Percentiles rank a stretch among this genome's conserved stretches.
Conservation (phyloP, 2,888 invertebrate genomes). For the Caenorhabditis sinica region DNA sequence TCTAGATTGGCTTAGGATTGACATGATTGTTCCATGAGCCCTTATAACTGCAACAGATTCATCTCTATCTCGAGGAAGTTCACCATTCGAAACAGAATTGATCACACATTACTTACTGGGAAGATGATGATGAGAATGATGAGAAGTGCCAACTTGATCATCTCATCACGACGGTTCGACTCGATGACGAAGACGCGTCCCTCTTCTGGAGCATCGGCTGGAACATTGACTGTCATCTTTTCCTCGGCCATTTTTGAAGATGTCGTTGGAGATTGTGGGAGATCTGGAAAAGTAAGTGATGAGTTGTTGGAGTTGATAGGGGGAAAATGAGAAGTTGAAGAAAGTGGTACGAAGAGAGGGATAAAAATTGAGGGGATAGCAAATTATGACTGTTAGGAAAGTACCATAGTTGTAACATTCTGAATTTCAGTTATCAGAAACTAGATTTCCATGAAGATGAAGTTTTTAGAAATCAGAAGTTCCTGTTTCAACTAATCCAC, state of each 20-base stretch:
- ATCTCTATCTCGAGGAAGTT: no score
- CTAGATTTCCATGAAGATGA: neutral
- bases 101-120: constrained; percentile 68
- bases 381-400: no score
- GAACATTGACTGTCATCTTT: constrained; percentile 54
- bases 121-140: constrained; percentile 75
- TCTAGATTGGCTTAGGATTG: no score
- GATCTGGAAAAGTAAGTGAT: no score
- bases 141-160: constrained; percentile 72
- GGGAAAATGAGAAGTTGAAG: neutral
- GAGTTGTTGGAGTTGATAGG: no score
- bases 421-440: neutral
- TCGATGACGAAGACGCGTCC: constrained; percentile 76
- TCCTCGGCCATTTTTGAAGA: constrained; percentile 62
- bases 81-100: no score
- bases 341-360: neutral
- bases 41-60: no score
- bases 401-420: no score
- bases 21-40: no score
- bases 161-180: constrained; percentile 72
- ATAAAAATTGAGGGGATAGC: no score
- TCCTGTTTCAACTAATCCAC: neutral
- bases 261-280: no score
- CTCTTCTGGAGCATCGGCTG: constrained; percentile 58
- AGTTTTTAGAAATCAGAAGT: neutral